Evolutionary conservation across 2,797 vertebrate genomes (phyloP), one percentile per base, ranked within the genome.

Genomic region (Lateolabrax maculatus): DNA sequence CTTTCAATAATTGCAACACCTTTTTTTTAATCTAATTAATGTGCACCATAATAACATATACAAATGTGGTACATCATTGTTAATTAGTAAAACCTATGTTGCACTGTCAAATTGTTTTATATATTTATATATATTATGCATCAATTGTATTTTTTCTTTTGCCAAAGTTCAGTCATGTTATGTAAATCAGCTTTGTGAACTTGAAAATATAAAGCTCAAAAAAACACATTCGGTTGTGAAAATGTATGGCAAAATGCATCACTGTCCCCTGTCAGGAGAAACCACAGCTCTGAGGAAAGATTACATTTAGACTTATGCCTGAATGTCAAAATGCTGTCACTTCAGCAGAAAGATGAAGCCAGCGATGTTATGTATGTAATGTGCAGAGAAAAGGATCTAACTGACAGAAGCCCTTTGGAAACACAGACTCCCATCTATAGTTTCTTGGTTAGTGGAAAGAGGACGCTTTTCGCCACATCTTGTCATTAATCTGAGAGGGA

Each of bases 121-220:
- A 55, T 44, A 41, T 73, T 41, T 53, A 58, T 76, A 56, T 52
- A 31, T 36, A 56, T 53, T 72, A 55, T 73, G 69, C n/a, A 66
- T 27, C 34, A 61, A 19, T 67, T 83, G 25, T 62, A 44, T 41
- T 78, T 55, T 61, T 53, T 51, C 0, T 57, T 71, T 62, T 75
- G 62, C 51, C 48, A 79, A 46, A 60, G 34, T 65, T 77, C 60
- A 62, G n/a, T 65, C 8, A 21, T 75, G 15, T 29, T 46, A 34
- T 79, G 61, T 81, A 48, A 75, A 64, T 23, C 53, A 60, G 39
- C n/a, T 18, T 4, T 64, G 65, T 84, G 18, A 64, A 68, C 16
- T 37, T 61, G 15, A 41, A 75, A 72, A 62, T 66, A 52, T 51
- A 56, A 77, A 49, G 27, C n/a, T 23, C 1, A 27, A 80, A 43